A percentile compares a stretch with the other conserved stretches of the same genome.
These are phyloP conservation scores for Candidula unifasciata DNA, from an alignment of 2,888 invertebrate genomes.

Conservation along the genomic window DNA sequence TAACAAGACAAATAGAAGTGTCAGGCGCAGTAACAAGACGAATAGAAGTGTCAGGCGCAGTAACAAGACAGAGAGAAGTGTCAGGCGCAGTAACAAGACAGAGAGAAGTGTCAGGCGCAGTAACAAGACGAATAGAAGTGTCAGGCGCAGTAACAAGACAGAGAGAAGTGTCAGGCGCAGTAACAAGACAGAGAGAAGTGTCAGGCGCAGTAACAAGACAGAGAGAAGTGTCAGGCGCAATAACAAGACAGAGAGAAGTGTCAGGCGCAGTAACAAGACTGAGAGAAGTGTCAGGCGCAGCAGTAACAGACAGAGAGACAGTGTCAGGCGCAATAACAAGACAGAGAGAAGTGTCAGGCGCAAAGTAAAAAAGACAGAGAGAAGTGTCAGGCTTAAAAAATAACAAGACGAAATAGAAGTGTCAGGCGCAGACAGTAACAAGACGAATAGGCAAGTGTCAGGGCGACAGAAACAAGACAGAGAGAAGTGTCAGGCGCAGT, in stretches of 20 bases:
- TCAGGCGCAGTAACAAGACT: background rate
- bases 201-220: too few species aligned
- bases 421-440: conserved; percentile 5
- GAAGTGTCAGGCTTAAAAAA: background rate
- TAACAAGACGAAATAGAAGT: conserved; percentile 29
- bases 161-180: too few species aligned
- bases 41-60: too few species aligned
- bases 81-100: too few species aligned
- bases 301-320: background rate
- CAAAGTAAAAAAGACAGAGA: background rate
- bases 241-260: background rate
- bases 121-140: too few species aligned
- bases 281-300: too few species aligned
- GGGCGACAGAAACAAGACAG: conserved; percentile 32
- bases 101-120: too few species aligned
- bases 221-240: background rate
- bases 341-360: background rate
- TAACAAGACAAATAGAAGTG: too few species aligned
- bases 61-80: too few species aligned
- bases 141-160: too few species aligned
- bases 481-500: conserved; percentile 39
- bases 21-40: too few species aligned
- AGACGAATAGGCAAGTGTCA: conserved; percentile 21
- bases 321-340: background rate
- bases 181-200: too few species aligned